Base-by-base conservation (phyloP, 1,140 invertebrate species). In the Nasonia giraulti region DNA sequence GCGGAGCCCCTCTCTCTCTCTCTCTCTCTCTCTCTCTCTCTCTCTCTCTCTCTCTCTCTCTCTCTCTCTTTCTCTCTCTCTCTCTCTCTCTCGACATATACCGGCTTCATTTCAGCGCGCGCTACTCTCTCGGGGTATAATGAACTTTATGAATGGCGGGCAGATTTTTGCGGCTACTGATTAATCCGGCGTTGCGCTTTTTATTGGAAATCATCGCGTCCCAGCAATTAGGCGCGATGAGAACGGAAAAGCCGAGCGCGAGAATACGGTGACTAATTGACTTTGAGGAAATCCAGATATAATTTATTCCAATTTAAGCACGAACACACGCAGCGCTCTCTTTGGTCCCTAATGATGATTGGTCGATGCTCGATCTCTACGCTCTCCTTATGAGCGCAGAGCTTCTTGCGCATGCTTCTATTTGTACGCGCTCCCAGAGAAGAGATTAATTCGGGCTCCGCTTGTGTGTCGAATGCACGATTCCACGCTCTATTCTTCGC, bases 261-360 rank as follows among this genome's bases (percentile, higher is more conserved):
- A 50, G 47, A 77, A 77, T 77, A 77, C 23, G 10, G 47, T 55
- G 75, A 77, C 75, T 77, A 77, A 77, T 77, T 77, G 75, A 55
- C 44, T 77, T 44, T 44, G 37, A 50, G 31, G 76, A 66, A 78
- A 78, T 55, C 27, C 10, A 27, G 75, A 50, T 78, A 78, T 78
- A 78, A 78, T 78, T 78, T 78, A 78, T 78, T 78, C 76, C 76
- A 37, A 62, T 62, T 78, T 78, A 78, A 33, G 76, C 76, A 50
- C 50, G 76, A 77, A 78, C 76, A 62, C 76, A 78, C 76, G 50
- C 76, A 27, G 76, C 23, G 47, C 33, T 37, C 33, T 37, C 33
- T 37, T 37, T 37, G 33, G 33, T 0, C 50, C 31, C 27, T 78
- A 78, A 78, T 62, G 76, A 62, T 78, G 76, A 78, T 78, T 78